These are phyloP conservation scores for Pluvialis apricaria DNA, from an alignment of 2,113 vertebrate genomes.

Conservation along the genomic window DNA sequence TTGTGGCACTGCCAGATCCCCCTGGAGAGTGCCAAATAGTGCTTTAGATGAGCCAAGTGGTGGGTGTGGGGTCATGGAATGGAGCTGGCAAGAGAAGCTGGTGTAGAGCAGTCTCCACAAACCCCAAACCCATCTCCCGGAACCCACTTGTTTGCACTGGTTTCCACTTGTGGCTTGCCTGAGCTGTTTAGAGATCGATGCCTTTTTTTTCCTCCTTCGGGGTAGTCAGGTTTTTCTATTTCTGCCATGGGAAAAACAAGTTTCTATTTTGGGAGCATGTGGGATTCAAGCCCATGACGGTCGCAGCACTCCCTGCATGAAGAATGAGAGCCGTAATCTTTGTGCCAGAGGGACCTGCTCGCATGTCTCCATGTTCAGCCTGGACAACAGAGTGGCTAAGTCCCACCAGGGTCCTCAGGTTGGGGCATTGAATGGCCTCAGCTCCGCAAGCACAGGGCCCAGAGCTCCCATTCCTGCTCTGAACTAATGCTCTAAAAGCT, in stretches of 20 bases:
- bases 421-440: background rate
- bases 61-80: background rate
- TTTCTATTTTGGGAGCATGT: background rate
- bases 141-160: background rate
- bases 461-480: background rate
- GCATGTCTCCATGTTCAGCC: background rate
- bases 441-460: background rate
- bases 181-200: background rate
- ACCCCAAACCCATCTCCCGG: background rate
- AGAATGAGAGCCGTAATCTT: background rate
- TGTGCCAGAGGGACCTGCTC: background rate
- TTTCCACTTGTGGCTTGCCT: background rate
- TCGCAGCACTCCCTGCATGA: background rate
- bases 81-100: background rate
- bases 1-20: background rate
- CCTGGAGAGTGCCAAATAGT: background rate
- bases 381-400: background rate
- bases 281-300: background rate
- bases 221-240: slow-evolving; percentile 13
- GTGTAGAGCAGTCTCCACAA: background rate
- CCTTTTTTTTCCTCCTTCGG: background rate
- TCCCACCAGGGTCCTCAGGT: rapidly evolving
- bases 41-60: background rate
- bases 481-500: background rate
- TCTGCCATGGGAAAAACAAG: slow-evolving; percentile 1